Base-by-base conservation (phyloP, 2,888 invertebrate genomes). In the Lycocerus yunnanus region DNA sequence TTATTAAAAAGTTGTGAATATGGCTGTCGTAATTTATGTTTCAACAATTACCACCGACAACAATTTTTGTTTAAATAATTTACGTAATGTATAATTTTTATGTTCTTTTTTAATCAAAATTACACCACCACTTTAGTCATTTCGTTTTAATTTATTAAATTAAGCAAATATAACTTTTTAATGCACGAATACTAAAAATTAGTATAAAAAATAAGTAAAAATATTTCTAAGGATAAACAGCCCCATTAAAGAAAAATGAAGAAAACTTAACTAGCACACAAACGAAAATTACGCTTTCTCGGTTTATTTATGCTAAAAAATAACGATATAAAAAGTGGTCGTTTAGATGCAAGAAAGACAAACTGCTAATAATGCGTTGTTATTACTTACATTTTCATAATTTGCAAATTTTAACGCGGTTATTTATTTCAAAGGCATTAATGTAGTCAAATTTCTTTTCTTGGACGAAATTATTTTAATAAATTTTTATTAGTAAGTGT, bases 31-130 rank as follows among this genome's bases (percentile, higher is more conserved):
- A 13, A 15, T 71, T 15, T 71, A 66, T 20, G 71, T 71, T 58
- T 21, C 65, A 21, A 15, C 65, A 13, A 71, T 66, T 5, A 6
- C 71, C 6, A 66, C 71, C 11, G 66, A 58, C 43, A 66, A 58
- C 43, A 18, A 58, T 15, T 71, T 65, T 58, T 9, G 14, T 4
- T 43, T 16, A 13, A 21, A 71, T 20, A 65, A 71, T 66, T 58
- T 71, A 15, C 71, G 71, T 71, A 71, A 71, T 58, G 71, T 71
- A 71, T 71, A 18, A 14, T 16, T 63, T 68, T 58, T 10, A 14
- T 13, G 9, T 67, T 68, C 2, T 14, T 20, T 68, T 68, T 15
- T 18, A 20, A 63, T n/a, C n/a, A n/a, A 3, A n/a, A 43, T n/a
- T n/a, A 6, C 43, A 43, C 43, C 43, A n/a, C n/a, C 43, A 1